Conservation (phyloP, 2,797 vertebrate species). For the Anguilla marmorata region DNA sequence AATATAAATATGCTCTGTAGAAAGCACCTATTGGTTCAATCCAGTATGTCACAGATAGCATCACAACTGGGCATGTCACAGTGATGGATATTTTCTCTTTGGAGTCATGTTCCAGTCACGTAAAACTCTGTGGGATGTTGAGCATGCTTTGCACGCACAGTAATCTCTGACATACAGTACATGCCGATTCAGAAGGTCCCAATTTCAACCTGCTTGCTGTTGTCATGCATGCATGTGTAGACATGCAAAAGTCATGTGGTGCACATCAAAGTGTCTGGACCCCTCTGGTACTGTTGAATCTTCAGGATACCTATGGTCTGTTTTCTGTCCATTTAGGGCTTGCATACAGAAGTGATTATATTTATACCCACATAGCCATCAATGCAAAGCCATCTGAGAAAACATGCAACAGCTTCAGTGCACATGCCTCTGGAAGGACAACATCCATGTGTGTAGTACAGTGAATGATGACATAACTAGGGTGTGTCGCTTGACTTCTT, state of each 20-base stretch:
- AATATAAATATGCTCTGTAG: not conserved
- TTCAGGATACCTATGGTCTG: not conserved
- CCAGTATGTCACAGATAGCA: not conserved
- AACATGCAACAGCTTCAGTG: not conserved
- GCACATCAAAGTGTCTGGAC: not conserved
- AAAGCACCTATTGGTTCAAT: not conserved
- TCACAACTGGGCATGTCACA: slow-evolving; percentile 6
- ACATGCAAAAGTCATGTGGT: not conserved
- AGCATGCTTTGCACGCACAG: not conserved
- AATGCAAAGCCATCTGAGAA: not conserved
- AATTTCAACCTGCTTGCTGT: not conserved
- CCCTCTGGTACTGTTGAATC: not conserved
- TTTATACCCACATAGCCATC: not conserved
- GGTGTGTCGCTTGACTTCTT: not conserved
- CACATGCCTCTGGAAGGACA: not conserved
- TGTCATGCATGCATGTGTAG: not conserved
- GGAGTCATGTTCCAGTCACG: not conserved
- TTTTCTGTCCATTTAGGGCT: not conserved
- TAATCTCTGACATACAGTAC: not conserved
- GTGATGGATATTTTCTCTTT: not conserved
- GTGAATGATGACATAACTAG: not conserved
- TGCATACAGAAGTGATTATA: not conserved
- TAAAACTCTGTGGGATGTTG: not conserved
- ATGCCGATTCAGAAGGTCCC: not conserved
- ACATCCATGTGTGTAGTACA: not conserved